Conservation (phyloP, 35 echinoderm and acorn worm species). For the Heliocidaris tuberculata region DNA sequence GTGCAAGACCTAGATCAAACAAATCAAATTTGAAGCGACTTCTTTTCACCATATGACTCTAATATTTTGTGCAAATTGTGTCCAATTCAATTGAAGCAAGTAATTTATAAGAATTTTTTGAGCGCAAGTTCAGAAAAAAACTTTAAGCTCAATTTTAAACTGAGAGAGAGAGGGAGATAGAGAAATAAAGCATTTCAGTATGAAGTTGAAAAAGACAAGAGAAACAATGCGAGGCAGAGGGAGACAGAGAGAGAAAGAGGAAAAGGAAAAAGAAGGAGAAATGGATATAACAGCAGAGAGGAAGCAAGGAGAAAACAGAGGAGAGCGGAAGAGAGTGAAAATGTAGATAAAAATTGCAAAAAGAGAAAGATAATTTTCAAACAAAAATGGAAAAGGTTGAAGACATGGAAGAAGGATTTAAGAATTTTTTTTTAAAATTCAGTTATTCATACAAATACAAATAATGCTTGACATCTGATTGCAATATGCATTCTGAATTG, state of each 20-base stretch:
- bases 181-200: neutral
- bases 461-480: no score
- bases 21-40: slow-evolving; percentile 1
- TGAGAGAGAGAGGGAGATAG: neutral
- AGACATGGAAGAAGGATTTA: neutral
- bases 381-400: neutral
- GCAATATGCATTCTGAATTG: no score
- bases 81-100: neutral
- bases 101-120: neutral
- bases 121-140: neutral
- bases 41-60: slow-evolving; percentile 17
- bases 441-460: no score
- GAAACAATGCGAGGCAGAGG: neutral
- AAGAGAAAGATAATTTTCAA: neutral
- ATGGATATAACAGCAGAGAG: neutral
- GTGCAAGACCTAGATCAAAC: neutral
- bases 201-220: neutral
- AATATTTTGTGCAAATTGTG: slow-evolving; percentile 18
- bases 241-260: neutral
- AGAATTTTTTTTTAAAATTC: no score
- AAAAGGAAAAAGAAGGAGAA: neutral
- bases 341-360: neutral
- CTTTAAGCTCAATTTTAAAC: neutral
- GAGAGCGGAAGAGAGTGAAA: neutral
- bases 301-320: neutral